These are phyloP conservation scores for Arenaria interpres DNA, from an alignment of 2,113 vertebrate species.

Conservation along the genomic window DNA sequence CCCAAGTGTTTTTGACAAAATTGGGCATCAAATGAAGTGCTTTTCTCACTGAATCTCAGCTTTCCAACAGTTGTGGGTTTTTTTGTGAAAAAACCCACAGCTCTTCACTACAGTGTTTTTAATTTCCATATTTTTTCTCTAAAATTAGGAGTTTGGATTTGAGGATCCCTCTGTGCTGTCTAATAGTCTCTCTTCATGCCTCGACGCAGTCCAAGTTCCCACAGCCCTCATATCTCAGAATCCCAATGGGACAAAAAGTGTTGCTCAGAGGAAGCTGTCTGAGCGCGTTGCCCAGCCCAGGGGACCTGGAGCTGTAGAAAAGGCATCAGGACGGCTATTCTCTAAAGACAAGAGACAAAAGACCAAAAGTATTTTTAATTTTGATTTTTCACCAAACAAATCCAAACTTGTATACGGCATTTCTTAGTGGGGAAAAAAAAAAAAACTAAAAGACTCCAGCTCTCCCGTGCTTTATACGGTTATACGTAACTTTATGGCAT, in stretches of 20 bases:
- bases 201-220: background rate
- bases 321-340: background rate
- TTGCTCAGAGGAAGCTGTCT: background rate
- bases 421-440: background rate
- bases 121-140: conserved; percentile 11
- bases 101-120: background rate
- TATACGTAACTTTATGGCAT: background rate
- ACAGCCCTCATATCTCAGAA: background rate
- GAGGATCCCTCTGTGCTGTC: background rate
- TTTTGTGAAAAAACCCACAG: background rate
- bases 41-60: conserved; percentile 29
- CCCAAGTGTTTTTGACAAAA: conserved; percentile 10
- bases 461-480: background rate
- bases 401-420: background rate
- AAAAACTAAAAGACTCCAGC: background rate
- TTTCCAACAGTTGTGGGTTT: background rate
- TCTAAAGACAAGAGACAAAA: background rate
- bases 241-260: background rate
- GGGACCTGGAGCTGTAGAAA: background rate
- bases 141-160: background rate
- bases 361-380: background rate
- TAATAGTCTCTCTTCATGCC: background rate
- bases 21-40: background rate
- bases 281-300: background rate
- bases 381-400: background rate